Base-by-base conservation (phyloP, 2,113 vertebrate species). In the Leptocoma aspasia region DNA sequence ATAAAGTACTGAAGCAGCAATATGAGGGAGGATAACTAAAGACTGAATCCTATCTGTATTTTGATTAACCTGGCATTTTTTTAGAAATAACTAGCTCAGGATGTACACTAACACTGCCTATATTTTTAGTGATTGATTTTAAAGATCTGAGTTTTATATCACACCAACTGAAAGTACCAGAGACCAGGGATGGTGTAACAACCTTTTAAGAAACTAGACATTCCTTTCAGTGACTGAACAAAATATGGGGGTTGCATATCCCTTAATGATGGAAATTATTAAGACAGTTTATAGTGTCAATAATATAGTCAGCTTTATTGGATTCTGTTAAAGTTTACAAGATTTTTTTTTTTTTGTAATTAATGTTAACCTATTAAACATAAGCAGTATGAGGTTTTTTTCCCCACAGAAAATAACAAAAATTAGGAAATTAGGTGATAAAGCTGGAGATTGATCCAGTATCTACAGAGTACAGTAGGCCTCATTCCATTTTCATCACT, bases 1-100 rank as follows among this genome's bases (percentile, higher is more conserved):
- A 44, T 42, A 86, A 91, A 84, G 53, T 60, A 90, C 56, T 82
- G 69, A 76, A 93, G 57, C 79, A 64, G n/a, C 33, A 81, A 53
- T 2, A 91, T 0, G 3, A 89, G 81, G 45, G 31, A 57, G 8
- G 56, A 39, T 66, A 92, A 90, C 14, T 86, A 56, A 82, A 96
- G 82, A 92, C 80, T 82, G 91, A 97, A 95, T 96, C 12, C 14
- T 60, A 88, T 49, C 56, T 82, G 24, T 64, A 96, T 87, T 45
- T 77, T 83, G 37, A 95, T 95, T 95, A 94, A 86, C 23, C 44
- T 52, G 30, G 2, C 23, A 17, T 84, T 65, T 89, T 96, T 94
- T 96, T 79, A 96, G 42, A 92, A 96, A 52, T 78, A 96, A 95
- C 50, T 94, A 97, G 50, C 15, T 52, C 69, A 82, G 53, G 73